These are phyloP conservation scores for Ormyrus nitidulus DNA, from an alignment of 2,888 invertebrate species.

Conservation along the genomic window DNA sequence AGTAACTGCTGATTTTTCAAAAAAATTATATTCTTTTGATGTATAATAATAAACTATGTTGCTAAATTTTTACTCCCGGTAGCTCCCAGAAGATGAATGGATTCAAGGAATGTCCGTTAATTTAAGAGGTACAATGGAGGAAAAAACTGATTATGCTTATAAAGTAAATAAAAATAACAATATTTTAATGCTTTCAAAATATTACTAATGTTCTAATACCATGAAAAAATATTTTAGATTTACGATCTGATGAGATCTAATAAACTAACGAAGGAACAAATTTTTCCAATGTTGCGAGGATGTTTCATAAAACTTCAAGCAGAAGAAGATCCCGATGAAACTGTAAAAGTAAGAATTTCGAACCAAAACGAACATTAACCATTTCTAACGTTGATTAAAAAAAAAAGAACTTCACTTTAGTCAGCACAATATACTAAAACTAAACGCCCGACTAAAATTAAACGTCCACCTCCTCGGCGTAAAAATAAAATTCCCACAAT, in stretches of 20 bases:
- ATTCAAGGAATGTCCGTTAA: constrained; percentile 77
- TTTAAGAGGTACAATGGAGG: constrained; percentile 77
- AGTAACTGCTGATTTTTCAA: constrained; percentile 55
- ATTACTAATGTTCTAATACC: background rate
- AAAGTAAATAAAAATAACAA: constrained; percentile 60
- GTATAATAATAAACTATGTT: background rate
- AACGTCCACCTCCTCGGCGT: too few species aligned
- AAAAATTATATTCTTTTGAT: background rate
- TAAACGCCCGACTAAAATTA: too few species aligned
- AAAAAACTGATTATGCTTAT: constrained; percentile 74
- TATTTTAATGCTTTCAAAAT: background rate
- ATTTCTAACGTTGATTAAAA: too few species aligned
- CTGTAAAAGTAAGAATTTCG: constrained; percentile 72
- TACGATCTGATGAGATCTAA: constrained; percentile 69
- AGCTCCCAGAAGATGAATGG: constrained; percentile 64
- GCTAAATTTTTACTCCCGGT: background rate
- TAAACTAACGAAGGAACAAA: constrained; percentile 68
- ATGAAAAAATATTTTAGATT: constrained; percentile 59
- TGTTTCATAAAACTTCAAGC: constrained; percentile 75
- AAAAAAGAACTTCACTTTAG: too few species aligned
- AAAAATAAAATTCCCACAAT: background rate
- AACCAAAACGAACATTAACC: too few species aligned
- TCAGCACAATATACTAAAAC: background rate
- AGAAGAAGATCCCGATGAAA: constrained; percentile 81
- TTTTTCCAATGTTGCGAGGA: constrained; percentile 70